phyloP scores from a whole-genome alignment of 2,888 invertebrate species.

The Ectemnius lituratus region DNA sequence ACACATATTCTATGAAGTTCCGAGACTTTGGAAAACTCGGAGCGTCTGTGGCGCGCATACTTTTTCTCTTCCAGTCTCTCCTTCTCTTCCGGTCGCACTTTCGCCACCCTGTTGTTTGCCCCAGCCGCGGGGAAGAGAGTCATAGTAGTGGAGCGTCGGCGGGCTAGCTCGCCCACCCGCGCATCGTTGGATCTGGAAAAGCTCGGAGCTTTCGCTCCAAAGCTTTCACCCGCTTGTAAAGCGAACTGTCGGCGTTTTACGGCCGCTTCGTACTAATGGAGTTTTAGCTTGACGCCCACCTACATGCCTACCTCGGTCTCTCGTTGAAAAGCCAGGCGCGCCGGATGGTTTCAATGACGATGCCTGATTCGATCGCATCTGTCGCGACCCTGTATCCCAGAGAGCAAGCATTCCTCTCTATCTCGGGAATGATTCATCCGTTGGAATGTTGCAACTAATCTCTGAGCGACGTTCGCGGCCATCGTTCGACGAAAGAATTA shows the following conservation, averaged over 20 bases:
- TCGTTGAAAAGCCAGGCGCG: constrained; percentile 42
- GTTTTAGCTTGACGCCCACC: constrained; percentile 36
- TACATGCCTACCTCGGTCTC: constrained; percentile 33
- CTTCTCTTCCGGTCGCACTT: not conserved
- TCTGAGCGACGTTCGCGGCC: not conserved
- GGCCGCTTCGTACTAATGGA: constrained; percentile 50
- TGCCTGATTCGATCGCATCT: constrained; percentile 43
- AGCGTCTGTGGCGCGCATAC: constrained; percentile 1
- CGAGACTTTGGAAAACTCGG: constrained; percentile 5
- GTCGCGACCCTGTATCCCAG: not conserved
- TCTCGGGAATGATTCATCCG: too few species aligned
- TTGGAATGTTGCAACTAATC: not conserved
- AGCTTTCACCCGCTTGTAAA: constrained; percentile 45
- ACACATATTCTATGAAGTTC: constrained; percentile 1
- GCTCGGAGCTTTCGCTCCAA: constrained; percentile 40
- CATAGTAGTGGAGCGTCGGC: not conserved
- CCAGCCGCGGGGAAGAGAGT: constrained; percentile 1
- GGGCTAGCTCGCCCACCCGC: not conserved
- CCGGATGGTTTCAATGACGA: constrained; percentile 43
- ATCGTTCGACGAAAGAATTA: not conserved
- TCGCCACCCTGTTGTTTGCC: not conserved
- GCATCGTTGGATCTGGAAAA: constrained; percentile 24
- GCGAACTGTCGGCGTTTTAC: constrained; percentile 35
- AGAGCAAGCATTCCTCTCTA: not conserved
- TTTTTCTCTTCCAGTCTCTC: not conserved